phyloP scores from a whole-genome alignment of 2,113 vertebrate genomes.

The Sinosuthora webbiana region DNA sequence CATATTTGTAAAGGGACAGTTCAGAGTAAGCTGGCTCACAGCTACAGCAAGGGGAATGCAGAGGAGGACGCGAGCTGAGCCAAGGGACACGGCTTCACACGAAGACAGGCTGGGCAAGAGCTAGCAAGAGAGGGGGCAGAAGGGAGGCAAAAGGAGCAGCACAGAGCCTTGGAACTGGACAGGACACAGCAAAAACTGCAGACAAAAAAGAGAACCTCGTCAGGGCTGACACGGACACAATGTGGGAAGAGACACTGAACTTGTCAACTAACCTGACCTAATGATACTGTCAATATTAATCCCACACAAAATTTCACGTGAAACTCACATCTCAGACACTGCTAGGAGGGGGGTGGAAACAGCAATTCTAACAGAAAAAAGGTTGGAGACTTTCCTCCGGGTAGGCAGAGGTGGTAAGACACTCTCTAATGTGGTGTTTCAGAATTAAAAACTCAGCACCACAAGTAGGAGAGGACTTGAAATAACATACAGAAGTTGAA shows the following conservation, averaged over 20 bases:
- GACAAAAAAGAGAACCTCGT: background rate
- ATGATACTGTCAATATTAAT: conserved; percentile 28
- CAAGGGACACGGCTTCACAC: background rate
- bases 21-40: conserved; percentile 16
- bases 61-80: background rate
- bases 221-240: background rate
- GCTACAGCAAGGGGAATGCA: background rate
- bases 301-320: conserved; percentile 13
- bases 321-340: conserved; percentile 25
- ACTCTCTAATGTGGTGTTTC: background rate
- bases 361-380: background rate
- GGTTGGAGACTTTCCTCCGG: background rate
- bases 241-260: background rate
- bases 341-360: background rate
- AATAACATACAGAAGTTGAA: background rate
- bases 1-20: background rate
- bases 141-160: background rate
- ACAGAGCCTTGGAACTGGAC: background rate
- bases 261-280: background rate
- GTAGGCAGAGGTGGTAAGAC: background rate
- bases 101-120: background rate
- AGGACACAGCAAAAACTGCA: background rate
- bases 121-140: background rate
- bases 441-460: background rate
- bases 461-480: background rate